Base-by-base conservation (phyloP, 2,888 invertebrate genomes). In the Ceratothoa steindachneri region DNA sequence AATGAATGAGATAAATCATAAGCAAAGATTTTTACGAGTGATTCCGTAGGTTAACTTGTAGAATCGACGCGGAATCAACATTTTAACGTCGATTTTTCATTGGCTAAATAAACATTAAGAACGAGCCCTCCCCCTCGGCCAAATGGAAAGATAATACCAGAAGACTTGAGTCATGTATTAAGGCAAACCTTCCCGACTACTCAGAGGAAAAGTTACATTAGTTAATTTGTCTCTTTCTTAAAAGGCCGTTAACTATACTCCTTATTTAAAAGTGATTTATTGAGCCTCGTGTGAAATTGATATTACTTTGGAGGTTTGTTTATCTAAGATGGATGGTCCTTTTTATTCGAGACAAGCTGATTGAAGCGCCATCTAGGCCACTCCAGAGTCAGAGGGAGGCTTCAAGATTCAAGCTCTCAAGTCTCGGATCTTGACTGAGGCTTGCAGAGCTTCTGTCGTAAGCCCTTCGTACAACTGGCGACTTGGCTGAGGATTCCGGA, bases 161-260 rank as follows among this genome's bases (percentile, higher is more conserved):
- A 55, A 55, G 55, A 55, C 55, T 55, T 55, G 55, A 55, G 24
- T 55, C 55, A 55, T 22, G 55, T 55, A 55, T 55, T 55, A 55
- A 55, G 24, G 12, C 55, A 55, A 55, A 55, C 55, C 55, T 55
- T 22, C 7, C 55, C 55, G 19, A 55, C 55, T 22, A 55, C 24
- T 22, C 12, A 55, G 55, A 55, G 55, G 55, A 55, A 55, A 55
- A 55, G 55, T 55, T 55, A 55, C 19, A 19, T 55, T 55, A 19
- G 19, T 19, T 55, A 22, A 55, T 55, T 55, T 55, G 15, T 55
- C 55, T 55, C 5, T 15, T 55, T 55, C 15, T 55, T 19, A 55
- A 55, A 55, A 19, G n/a, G 7, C 55, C 15, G 7, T 7, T 55
- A 19, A 19, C 55, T 55, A 19, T 55, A 7, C 5, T 55, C 5